Percentiles rank a stretch among this genome's conserved stretches.
Conservation (phyloP, 2,113 vertebrate species). For the Pholis gunnellus region DNA sequence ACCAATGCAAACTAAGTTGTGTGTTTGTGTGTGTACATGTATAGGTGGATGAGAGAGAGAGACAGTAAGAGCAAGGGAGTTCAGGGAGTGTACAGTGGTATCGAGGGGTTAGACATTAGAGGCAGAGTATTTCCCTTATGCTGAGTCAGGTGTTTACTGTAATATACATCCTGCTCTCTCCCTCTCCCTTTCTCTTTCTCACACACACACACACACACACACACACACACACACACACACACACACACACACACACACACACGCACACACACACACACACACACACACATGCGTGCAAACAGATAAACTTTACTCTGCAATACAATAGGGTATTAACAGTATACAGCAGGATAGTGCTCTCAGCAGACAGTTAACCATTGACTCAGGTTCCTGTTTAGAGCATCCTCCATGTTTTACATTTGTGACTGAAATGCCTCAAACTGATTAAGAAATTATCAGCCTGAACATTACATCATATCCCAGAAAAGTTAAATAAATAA, state of each 20-base stretch:
- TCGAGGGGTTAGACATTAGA: constrained; percentile 55
- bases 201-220: constrained; percentile 5
- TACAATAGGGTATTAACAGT: constrained; percentile 32
- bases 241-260: constrained; percentile 18
- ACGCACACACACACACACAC: constrained; percentile 17
- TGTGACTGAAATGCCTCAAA: neutral
- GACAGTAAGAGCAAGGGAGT: neutral
- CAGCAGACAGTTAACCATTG: constrained; percentile 5
- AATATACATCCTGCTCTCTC: constrained; percentile 56
- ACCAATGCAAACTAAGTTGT: neutral
- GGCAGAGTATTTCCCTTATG: constrained; percentile 69
- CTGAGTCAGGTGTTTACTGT: constrained; percentile 72
- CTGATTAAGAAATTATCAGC: neutral
- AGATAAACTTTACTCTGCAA: constrained; percentile 18
- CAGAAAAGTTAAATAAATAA: neutral
- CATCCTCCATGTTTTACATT: constrained; percentile 5
- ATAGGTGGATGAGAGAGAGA: neutral
- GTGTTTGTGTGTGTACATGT: neutral
- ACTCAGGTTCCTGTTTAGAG: constrained; percentile 16
- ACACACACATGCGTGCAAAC: constrained; percentile 18
- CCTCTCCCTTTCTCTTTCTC: neutral
- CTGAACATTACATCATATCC: neutral
- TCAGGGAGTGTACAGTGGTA: constrained; percentile 26
- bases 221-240: constrained; percentile 29
- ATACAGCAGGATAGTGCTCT: constrained; percentile 20